Conservation (phyloP, 2,113 vertebrate genomes). For the Heteronetta atricapilla region DNA sequence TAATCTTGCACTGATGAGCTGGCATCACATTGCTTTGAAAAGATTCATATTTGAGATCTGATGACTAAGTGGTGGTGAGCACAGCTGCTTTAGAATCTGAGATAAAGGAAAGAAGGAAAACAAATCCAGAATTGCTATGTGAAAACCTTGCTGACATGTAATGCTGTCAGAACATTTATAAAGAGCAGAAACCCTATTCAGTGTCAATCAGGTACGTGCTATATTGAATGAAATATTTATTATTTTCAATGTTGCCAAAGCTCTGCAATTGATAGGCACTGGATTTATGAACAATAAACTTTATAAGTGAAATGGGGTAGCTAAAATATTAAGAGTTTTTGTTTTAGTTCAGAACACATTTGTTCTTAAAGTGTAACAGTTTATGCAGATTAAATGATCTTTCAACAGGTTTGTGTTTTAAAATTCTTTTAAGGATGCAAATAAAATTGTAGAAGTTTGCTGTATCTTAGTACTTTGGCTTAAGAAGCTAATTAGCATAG, state of each 20-base stretch:
- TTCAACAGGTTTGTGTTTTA: background rate
- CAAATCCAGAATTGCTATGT: constrained; percentile 51
- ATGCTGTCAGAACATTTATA: constrained; percentile 51
- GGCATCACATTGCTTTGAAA: constrained; percentile 53
- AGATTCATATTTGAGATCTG: constrained; percentile 51
- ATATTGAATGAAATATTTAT: constrained; percentile 47
- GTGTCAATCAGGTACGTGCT: constrained; percentile 68
- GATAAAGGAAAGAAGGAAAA: constrained; percentile 59
- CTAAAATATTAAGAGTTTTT: background rate
- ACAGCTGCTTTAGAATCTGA: constrained; percentile 64
- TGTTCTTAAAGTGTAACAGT: background rate
- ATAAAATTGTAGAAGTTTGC: constrained; percentile 3
- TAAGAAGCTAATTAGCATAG: background rate
- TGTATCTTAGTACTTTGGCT: background rate
- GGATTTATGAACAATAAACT: constrained; percentile 22
- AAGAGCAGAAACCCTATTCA: constrained; percentile 52
- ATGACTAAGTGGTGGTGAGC: constrained; percentile 55
- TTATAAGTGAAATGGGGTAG: background rate
- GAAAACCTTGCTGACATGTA: constrained; percentile 56
- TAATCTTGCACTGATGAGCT: constrained; percentile 58
- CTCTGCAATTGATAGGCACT: constrained; percentile 12
- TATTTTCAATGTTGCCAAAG: constrained; percentile 29
- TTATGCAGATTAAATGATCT: constrained; percentile 8
- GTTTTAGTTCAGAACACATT: background rate
- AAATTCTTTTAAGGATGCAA: background rate